phyloP scores from a whole-genome alignment of 1,140 invertebrate species.

The Drosophila bifasciata region DNA sequence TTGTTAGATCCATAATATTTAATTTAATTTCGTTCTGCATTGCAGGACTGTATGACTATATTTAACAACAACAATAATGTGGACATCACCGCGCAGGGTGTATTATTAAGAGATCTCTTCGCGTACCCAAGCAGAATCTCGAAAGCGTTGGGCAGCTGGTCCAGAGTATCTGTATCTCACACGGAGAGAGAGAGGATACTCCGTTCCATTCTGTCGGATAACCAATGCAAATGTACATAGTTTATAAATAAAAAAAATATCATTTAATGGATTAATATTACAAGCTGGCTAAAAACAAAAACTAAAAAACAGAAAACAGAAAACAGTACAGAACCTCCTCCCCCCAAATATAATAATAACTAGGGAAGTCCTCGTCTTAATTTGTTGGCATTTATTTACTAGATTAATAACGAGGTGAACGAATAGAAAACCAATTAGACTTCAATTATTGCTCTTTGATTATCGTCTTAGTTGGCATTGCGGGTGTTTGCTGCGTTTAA shows the following conservation, averaged over 20 bases:
- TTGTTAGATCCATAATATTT: not conserved
- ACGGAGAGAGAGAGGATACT: no score
- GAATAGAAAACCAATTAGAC: constrained; percentile 31
- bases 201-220: constrained; percentile 71
- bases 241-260: constrained; percentile 70
- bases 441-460: constrained; percentile 43
- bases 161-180: not conserved
- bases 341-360: not conserved
- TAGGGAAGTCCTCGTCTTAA: constrained; percentile 1
- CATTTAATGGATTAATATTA: constrained; percentile 53
- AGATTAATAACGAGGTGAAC: constrained; percentile 27
- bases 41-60: constrained; percentile 83
- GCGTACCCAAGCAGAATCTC: constrained; percentile 83
- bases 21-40: not conserved
- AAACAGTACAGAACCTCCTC: constrained; percentile 8
- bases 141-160: constrained; percentile 68
- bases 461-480: constrained; percentile 40
- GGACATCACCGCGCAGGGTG: constrained; percentile 84
- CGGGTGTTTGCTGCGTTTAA: constrained; percentile 27
- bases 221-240: constrained; percentile 80
- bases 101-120: constrained; percentile 81
- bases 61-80: constrained; percentile 77
- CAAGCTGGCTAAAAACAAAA: constrained; percentile 38
- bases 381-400: constrained; percentile 49
- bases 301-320: constrained; percentile 9